Conservation (phyloP, 2,797 vertebrate genomes). For the Lutjanus campechanus region DNA sequence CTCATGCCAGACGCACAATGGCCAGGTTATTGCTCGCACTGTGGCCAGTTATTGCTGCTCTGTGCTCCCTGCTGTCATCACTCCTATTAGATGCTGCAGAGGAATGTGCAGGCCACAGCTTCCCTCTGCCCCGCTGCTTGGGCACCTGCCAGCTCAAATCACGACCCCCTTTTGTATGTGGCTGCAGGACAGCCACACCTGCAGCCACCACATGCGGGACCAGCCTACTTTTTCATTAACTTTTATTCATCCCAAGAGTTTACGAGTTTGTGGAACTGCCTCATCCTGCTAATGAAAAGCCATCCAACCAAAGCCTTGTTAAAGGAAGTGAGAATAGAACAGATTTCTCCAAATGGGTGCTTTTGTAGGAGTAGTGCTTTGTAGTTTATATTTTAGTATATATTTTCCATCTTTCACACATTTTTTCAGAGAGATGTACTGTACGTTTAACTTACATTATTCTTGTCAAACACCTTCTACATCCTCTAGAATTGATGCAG, state of each 20-base stretch:
- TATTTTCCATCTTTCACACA: neutral
- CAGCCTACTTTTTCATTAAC: neutral
- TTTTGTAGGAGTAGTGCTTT: neutral
- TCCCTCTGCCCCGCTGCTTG: slow-evolving; percentile 46
- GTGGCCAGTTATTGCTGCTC: slow-evolving; percentile 47
- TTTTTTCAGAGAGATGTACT: neutral
- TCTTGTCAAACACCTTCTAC: neutral
- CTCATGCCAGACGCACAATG: slow-evolving; percentile 66
- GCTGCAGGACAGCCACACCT: slow-evolving; percentile 64
- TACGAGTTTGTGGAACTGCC: slow-evolving; percentile 4
- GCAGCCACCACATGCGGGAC: slow-evolving; percentile 22
- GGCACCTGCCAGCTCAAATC: slow-evolving; percentile 62
- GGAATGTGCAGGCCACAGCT: slow-evolving; percentile 73
- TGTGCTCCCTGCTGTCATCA: slow-evolving; percentile 75
- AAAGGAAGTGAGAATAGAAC: neutral
- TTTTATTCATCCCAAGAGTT: slow-evolving; percentile 11
- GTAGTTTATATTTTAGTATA: neutral
- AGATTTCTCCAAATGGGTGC: neutral
- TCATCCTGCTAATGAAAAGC: slow-evolving; percentile 33
- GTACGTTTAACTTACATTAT: neutral
- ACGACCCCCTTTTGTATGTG: slow-evolving; percentile 50
- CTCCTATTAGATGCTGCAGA: slow-evolving; percentile 69
- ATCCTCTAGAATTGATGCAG: neutral
- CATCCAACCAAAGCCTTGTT: neutral
- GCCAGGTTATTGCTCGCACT: slow-evolving; percentile 64